Evolutionary conservation across 2,113 vertebrate genomes (phyloP), one percentile per base, ranked within the genome.

Genomic region (Alligator mississippiensis): DNA sequence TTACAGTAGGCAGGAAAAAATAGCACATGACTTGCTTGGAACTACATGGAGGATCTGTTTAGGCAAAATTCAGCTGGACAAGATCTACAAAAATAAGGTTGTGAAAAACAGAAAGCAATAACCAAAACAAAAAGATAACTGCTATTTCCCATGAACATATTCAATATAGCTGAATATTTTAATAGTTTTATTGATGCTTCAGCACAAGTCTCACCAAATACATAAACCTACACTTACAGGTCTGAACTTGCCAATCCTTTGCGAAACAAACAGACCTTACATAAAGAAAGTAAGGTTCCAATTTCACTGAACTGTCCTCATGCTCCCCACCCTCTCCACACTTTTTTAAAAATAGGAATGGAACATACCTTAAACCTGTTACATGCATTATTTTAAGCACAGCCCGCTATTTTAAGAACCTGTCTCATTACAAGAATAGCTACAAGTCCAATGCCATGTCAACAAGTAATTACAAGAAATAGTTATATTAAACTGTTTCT

Each of bases 401-500:
- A 95, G 84, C 91, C 74, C 86, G 92, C 95, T 96, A 91, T 63
- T 97, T 96, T 93, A 95, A 95, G 88, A 95, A 94, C 79, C 93
- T 95, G 96, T 95, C 97, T 96, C 89, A 96, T 84, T 75, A 93
- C 93, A 95, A 92, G 68, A 78, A 84, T 88, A 94, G 95, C 93
- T 87, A 97, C 11, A 47, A 96, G 96, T 95, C 96, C 96, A 95
- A 88, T 82, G 94, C 76, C 88, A 87, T 93, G 90, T 72, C 95
- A 89, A 89, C 30, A 80, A 34, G 77, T 12, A 88, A 88, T 77
- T 81, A 76, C 27, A 87, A 96, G 88, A 96, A 97, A 95, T 3
- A 81, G 60, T 79, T 88, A 66, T 81, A 93, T 96, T 80, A 94
- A 92, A 87, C 66, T 63, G 66, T 89, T 95, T 95, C 90, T 91